Evolutionary conservation across 2,888 invertebrate species (phyloP).

Genomic region (Mimas tiliae): DNA sequence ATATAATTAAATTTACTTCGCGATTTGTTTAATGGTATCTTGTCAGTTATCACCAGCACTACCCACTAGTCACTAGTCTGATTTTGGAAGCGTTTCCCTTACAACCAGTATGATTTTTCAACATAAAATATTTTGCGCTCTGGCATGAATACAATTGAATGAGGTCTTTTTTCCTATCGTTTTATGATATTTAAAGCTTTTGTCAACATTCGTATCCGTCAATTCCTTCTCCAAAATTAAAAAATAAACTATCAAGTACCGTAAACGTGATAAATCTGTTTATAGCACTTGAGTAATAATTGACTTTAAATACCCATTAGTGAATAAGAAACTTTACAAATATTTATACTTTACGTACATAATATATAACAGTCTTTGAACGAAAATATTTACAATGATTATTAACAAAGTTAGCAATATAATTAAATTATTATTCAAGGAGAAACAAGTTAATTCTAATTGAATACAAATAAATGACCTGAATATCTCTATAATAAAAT

Average conservation of each 20-base stretch:
- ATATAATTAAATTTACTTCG: too few species aligned
- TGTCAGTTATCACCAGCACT: too few species aligned
- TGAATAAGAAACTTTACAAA: not conserved
- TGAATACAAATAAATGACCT: not conserved
- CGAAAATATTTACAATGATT: conserved; percentile 7
- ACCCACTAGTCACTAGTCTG: too few species aligned
- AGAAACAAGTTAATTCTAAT: not conserved
- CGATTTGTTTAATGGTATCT: too few species aligned
- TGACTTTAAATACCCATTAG: not conserved
- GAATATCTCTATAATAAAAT: not conserved
- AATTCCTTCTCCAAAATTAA: not conserved
- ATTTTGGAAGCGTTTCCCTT: too few species aligned
- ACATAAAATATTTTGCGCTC: too few species aligned
- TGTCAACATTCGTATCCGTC: too few species aligned
- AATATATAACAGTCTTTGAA: conserved; percentile 19
- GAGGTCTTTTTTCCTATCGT: too few species aligned
- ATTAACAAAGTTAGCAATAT: not conserved
- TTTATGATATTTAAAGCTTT: too few species aligned
- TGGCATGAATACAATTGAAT: too few species aligned
- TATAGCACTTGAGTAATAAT: not conserved
- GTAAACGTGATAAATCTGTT: not conserved
- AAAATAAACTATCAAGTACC: not conserved
- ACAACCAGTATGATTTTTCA: too few species aligned
- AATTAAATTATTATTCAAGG: not conserved
- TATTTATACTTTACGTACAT: not conserved